Conservation (phyloP, 2,888 invertebrate species). For the Lasioglossum figueresi region DNA sequence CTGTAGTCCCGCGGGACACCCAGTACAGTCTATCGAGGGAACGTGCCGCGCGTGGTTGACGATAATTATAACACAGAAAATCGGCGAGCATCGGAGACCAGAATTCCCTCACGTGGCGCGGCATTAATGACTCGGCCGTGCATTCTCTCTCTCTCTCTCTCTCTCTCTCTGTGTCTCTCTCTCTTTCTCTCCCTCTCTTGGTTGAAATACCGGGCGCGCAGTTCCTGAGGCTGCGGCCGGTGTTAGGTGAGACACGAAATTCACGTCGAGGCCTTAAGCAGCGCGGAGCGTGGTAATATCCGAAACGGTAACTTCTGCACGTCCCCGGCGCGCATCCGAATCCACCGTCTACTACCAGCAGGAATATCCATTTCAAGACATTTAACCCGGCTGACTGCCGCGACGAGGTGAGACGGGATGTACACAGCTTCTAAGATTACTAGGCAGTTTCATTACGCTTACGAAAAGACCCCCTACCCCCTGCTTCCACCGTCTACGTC, state of each 20-base stretch:
- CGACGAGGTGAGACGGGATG: constrained; percentile 69
- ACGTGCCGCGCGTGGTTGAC: background rate
- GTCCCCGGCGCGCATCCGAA: constrained; percentile 66
- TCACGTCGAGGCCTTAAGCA: constrained; percentile 64
- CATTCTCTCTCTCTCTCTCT: background rate
- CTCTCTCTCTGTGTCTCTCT: too few species aligned
- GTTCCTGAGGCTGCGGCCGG: constrained; percentile 58
- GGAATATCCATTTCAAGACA: constrained; percentile 80
- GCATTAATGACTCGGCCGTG: constrained; percentile 31
- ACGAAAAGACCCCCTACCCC: constrained; percentile 62
- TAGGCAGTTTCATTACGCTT: constrained; percentile 77
- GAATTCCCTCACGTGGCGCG: constrained; percentile 18
- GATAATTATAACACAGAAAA: constrained; percentile 35
- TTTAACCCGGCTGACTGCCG: constrained; percentile 77
- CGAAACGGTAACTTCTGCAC: constrained; percentile 76
- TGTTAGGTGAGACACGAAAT: constrained; percentile 70
- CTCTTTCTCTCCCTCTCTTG: too few species aligned
- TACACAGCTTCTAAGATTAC: constrained; percentile 79
- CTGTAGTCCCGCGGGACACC: background rate
- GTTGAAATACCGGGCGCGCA: constrained; percentile 64
- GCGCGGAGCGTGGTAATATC: constrained; percentile 72
- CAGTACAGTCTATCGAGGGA: background rate
- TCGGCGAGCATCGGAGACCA: constrained; percentile 16
- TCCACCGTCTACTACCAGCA: constrained; percentile 66
- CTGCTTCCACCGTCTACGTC: constrained; percentile 17